These are phyloP conservation scores for Sepiola atlantica DNA, from an alignment of 2,888 invertebrate genomes.

Conservation along the genomic window DNA sequence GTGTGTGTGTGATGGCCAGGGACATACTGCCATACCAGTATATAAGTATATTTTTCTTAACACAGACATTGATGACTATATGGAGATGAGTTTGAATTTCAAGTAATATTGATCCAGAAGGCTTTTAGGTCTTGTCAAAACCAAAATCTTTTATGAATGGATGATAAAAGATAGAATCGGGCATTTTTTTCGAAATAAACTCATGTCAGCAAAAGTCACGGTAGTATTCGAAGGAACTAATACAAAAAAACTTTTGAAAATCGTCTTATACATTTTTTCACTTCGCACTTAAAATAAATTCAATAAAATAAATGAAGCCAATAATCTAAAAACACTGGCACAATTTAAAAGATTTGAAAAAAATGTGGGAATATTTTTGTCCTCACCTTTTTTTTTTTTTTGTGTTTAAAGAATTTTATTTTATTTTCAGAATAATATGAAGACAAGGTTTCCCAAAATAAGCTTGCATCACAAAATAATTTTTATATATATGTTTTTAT, in stretches of 20 bases:
- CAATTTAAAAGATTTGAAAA: slow-evolving; percentile 23
- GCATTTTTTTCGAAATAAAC: not conserved
- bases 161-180: not conserved
- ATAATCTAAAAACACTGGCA: not conserved
- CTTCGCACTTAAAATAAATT: not conserved
- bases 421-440: not conserved
- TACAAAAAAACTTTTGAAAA: not conserved
- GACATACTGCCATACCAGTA: too few species aligned
- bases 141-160: not conserved
- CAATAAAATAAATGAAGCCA: not conserved
- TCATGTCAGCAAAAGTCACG: not conserved
- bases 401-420: not conserved
- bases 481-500: not conserved
- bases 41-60: too few species aligned
- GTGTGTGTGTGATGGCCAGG: too few species aligned
- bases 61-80: not conserved
- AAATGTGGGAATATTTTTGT: not conserved
- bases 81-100: slow-evolving; percentile 11
- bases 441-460: not conserved
- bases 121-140: slow-evolving; percentile 13
- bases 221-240: not conserved
- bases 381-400: not conserved
- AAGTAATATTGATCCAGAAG: not conserved
- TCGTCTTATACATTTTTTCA: not conserved
- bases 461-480: not conserved